Base-by-base conservation (phyloP, 2,888 invertebrate genomes). In the Dromius quadrimaculatus region DNA sequence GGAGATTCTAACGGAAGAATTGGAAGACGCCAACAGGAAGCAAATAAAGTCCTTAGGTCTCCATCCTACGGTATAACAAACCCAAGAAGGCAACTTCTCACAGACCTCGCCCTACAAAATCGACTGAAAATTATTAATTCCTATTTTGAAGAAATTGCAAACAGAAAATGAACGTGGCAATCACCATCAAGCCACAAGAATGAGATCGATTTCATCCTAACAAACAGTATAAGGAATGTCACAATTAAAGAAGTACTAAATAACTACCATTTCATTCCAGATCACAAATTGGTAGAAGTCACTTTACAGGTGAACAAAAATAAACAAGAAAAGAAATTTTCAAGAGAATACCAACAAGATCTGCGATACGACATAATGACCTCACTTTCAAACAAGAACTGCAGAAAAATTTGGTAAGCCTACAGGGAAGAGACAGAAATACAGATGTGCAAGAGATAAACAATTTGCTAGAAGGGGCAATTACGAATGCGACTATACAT, bases 101-200 rank as follows among this genome's bases (percentile, higher is more conserved):
- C 23, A 8, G 6, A 50, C 5, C 23, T 50, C 23, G 50, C 23
- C n/a, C 3, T 9, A 23, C 22, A 23, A 20, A 6, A n/a, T 5
- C 5, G 23, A 50, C 6, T 50, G 17, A 50, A 50, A 19, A 19
- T 50, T 5, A n/a, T 9, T 1, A 50, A 50, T 5, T 50, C 50
- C 0, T 50, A 5, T 5, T 50, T 50, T 23, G 19, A n/a, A 2
- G n/a, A 50, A 11, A 9, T n/a, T 4, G 6, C 8, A 11, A 19
- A 50, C 2, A 20, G n/a, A 50, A 50, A 50, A 23, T 50, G 50
- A 17, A 50, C 22, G 5, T 50, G 50, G 50, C 4, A 9, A n/a
- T 50, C 50, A 1, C 50, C 50, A 13, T 15, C 13, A 43, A 15
- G 43, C n/a, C 17, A 43, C 15, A 43, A 34, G n/a, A 34, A 34